phyloP scores from a whole-genome alignment of 2,797 vertebrate genomes.

The Falco rusticolus region DNA sequence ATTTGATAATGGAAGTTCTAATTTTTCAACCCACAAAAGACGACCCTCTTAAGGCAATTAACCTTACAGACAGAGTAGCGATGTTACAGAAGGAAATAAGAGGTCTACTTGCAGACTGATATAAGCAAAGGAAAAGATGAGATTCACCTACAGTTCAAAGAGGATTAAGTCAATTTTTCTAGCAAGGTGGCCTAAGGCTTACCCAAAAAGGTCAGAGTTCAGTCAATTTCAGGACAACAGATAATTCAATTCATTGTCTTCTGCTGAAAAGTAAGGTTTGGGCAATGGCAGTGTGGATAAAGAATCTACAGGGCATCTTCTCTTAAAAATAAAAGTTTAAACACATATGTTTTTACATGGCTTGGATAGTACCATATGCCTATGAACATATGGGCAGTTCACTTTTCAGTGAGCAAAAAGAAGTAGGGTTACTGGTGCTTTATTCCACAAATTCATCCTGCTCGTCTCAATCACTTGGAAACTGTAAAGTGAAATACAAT shows the following conservation, averaged over 20 bases:
- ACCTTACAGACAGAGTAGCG: not conserved
- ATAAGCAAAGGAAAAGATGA: not conserved
- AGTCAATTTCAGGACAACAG: not conserved
- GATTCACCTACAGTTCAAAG: not conserved
- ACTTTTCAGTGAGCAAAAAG: conserved; percentile 3
- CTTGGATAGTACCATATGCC: conserved; percentile 1
- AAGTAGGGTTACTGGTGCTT: conserved; percentile 2
- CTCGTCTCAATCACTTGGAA: not conserved
- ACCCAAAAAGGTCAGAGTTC: not conserved
- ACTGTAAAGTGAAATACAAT: not conserved
- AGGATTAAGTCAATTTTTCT: not conserved
- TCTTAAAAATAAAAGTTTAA: conserved; percentile 25
- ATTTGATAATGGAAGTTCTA: not conserved
- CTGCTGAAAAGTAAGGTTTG: not conserved
- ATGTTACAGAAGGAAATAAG: not conserved
- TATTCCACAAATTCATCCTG: not conserved
- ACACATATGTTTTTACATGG: not conserved
- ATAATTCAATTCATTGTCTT: not conserved
- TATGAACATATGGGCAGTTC: not conserved
- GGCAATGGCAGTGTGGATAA: not conserved
- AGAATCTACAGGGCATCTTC: not conserved
- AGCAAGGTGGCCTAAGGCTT: not conserved
- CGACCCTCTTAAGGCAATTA: not conserved
- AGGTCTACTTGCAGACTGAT: not conserved
- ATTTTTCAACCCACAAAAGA: not conserved